Conservation (phyloP, 2,888 invertebrate genomes). For the Mongoloraphidia duomilia region DNA sequence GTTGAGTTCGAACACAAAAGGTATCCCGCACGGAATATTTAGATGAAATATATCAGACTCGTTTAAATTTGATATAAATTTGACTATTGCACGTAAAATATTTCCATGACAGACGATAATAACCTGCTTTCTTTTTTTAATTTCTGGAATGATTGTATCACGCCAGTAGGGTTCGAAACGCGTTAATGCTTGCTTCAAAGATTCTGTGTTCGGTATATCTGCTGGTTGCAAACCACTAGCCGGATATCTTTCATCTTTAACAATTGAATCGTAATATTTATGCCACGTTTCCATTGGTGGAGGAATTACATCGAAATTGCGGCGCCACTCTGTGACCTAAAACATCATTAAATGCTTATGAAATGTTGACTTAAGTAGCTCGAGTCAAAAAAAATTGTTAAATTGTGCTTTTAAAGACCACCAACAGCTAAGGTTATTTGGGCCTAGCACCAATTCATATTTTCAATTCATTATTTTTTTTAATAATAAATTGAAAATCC, state of each 20-base stretch:
- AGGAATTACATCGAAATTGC: constrained; percentile 69
- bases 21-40: constrained; percentile 49
- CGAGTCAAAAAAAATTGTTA: no score
- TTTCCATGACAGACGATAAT: constrained; percentile 80
- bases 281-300: constrained; percentile 66
- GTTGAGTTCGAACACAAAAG: constrained; percentile 45
- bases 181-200: constrained; percentile 65
- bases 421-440: no score
- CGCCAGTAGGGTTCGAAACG: constrained; percentile 81
- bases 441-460: no score
- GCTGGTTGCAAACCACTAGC: constrained; percentile 49
- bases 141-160: constrained; percentile 59
- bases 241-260: constrained; percentile 59
- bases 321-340: constrained; percentile 69
- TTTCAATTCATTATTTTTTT: no score
- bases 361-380: neutral
- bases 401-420: no score
- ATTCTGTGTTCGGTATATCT: constrained; percentile 71
- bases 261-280: constrained; percentile 58
- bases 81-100: constrained; percentile 71
- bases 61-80: constrained; percentile 57
- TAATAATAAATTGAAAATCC: no score
- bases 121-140: constrained; percentile 63
- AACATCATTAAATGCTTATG: constrained; percentile 3
- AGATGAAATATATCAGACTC: constrained; percentile 43